Conservation (phyloP, 2,888 invertebrate genomes). For the Brachynemurus nebulosus region DNA sequence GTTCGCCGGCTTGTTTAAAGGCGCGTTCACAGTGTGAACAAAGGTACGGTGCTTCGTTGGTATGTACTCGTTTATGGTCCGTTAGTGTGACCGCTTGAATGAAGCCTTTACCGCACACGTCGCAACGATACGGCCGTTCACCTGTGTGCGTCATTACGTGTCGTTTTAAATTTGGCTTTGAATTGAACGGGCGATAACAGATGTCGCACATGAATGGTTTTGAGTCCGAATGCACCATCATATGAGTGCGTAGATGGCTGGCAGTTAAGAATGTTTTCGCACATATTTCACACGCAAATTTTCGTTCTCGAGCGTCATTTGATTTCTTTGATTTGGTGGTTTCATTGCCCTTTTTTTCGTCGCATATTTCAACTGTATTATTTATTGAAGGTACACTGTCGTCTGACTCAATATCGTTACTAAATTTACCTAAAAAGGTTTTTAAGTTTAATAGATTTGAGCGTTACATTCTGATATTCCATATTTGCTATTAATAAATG, state of each 20-base stretch:
- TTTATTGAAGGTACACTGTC: no score
- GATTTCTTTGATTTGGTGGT: no score
- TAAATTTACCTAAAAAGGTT: no score
- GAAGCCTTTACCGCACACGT: constrained; percentile 7
- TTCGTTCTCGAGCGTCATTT: no score
- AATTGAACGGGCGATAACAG: constrained; percentile 3
- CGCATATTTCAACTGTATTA: no score
- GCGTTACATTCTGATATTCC: no score
- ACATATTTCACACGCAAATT: constrained; percentile 1
- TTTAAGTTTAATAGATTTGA: no score
- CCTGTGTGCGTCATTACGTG: constrained; percentile 9
- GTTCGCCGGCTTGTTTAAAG: constrained; percentile 11
- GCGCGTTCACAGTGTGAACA: constrained; percentile 11
- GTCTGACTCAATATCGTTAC: no score
- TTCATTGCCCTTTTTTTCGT: no score
- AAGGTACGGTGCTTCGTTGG: constrained; percentile 10
- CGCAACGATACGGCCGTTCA: constrained; percentile 6
- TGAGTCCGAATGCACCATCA: constrained; percentile 3
- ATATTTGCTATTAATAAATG: no score
- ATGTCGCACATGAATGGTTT: constrained; percentile 7
- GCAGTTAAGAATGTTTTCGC: constrained; percentile 6
- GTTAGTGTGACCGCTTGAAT: constrained; percentile 7
- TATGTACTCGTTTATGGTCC: constrained; percentile 8
- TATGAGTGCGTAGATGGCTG: constrained; percentile 6
- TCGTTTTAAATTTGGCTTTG: constrained; percentile 8